Conservation (phyloP, 23 tunicate species). For the Styela plicata region DNA sequence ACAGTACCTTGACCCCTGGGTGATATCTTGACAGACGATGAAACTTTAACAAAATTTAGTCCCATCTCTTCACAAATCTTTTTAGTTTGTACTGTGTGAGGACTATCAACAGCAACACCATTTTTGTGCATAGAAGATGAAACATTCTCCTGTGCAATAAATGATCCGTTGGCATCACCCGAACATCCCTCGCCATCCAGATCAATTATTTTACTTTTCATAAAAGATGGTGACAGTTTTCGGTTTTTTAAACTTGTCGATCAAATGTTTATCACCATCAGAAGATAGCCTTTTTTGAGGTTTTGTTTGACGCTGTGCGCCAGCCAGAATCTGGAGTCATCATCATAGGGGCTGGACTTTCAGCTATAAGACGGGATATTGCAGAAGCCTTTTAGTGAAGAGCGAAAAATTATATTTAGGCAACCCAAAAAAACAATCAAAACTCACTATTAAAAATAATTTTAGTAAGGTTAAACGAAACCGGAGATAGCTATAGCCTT, state of each 20-base stretch:
- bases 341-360: conserved; percentile 86
- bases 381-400: too few relatives aligned
- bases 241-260: conserved; percentile 34
- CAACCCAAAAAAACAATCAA: too few relatives aligned
- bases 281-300: conserved; percentile 14
- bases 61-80: conserved; percentile 27
- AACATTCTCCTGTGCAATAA: not conserved
- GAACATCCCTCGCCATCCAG: not conserved
- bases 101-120: conserved; percentile 10
- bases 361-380: conserved; percentile 62
- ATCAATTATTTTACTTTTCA: conserved; percentile 5
- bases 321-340: conserved; percentile 44
- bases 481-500: too few relatives aligned
- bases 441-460: too few relatives aligned
- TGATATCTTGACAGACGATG: conserved; percentile 7
- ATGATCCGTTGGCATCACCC: not conserved
- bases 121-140: not conserved
- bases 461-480: too few relatives aligned
- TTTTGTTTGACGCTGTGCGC: not conserved
- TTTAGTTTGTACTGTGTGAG: conserved; percentile 18
- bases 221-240: conserved; percentile 38
- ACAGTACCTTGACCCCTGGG: not conserved
- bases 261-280: not conserved
- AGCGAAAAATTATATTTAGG: too few relatives aligned
- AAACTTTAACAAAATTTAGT: conserved; percentile 11